These are phyloP conservation scores for Strigops habroptila DNA, from an alignment of 2,113 vertebrate genomes.

Conservation along the genomic window DNA sequence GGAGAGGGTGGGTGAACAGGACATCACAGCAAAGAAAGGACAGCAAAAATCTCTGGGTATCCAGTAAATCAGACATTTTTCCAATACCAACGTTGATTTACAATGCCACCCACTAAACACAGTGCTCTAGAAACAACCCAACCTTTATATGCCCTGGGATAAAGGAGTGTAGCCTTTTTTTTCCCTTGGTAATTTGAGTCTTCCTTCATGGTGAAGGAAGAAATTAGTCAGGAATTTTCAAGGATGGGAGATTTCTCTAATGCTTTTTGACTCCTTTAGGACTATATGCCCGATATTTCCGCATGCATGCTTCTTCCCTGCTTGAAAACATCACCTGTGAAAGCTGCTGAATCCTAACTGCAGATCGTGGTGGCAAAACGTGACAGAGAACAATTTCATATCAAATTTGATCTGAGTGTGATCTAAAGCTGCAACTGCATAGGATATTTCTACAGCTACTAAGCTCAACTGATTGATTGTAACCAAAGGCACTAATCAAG, in stretches of 20 bases:
- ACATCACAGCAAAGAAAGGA: not conserved
- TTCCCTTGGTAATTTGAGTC: not conserved
- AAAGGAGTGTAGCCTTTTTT: not conserved
- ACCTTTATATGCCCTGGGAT: not conserved
- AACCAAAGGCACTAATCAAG: not conserved
- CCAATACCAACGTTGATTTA: not conserved
- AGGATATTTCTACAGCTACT: not conserved
- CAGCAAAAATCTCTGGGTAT: not conserved
- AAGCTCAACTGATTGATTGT: not conserved
- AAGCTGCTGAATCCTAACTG: not conserved
- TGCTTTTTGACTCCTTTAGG: not conserved
- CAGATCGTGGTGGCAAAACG: not conserved
- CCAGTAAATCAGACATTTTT: not conserved
- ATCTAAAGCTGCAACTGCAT: not conserved
- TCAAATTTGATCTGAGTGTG: not conserved
- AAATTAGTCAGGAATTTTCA: not conserved
- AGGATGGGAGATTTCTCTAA: not conserved
- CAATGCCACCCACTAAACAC: not conserved
- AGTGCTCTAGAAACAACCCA: not conserved
- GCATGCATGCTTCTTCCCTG: not conserved
- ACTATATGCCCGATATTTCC: not conserved
- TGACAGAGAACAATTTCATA: not conserved
- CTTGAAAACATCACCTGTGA: not conserved
- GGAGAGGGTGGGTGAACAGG: not conserved
- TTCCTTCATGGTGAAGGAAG: not conserved